phyloP scores from a whole-genome alignment of 2,888 invertebrate species.

The Odontothrips loti region DNA sequence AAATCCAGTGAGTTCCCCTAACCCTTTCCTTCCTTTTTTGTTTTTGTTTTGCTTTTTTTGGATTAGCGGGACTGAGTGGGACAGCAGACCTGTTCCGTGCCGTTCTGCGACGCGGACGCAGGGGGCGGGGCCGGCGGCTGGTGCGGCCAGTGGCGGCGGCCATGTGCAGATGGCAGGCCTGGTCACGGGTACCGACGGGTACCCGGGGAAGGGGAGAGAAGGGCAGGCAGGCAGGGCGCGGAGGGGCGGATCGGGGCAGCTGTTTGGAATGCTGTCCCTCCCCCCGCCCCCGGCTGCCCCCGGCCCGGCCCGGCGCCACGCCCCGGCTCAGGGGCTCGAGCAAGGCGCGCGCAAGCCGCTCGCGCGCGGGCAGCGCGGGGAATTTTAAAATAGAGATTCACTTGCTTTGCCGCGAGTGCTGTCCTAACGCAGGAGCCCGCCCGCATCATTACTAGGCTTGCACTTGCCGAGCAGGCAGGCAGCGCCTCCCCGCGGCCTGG shows the following conservation, averaged over 20 bases:
- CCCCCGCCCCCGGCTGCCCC: neutral
- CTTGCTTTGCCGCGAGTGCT: neutral
- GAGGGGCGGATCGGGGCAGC: neutral
- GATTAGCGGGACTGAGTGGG: too few relatives aligned
- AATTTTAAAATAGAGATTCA: slow-evolving; percentile 27
- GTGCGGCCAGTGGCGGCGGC: neutral
- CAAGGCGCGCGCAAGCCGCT: neutral
- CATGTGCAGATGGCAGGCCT: neutral
- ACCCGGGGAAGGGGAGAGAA: neutral
- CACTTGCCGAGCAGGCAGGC: neutral
- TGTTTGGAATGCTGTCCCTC: neutral
- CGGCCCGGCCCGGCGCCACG: too few relatives aligned
- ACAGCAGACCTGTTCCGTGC: too few relatives aligned
- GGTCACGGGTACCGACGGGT: neutral
- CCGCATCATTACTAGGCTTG: neutral
- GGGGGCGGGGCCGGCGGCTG: too few relatives aligned
- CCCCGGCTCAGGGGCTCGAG: too few relatives aligned
- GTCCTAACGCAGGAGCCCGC: neutral
- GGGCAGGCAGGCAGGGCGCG: neutral
- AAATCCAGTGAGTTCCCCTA: neutral
- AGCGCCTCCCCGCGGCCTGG: neutral
- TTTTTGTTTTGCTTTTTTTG: too few relatives aligned
- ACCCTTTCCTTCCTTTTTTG: too few relatives aligned
- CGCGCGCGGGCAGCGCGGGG: neutral
- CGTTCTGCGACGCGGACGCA: too few relatives aligned